Conservation (phyloP, 2,797 vertebrate species). For the Tokudaia tokunoshimensis region DNA sequence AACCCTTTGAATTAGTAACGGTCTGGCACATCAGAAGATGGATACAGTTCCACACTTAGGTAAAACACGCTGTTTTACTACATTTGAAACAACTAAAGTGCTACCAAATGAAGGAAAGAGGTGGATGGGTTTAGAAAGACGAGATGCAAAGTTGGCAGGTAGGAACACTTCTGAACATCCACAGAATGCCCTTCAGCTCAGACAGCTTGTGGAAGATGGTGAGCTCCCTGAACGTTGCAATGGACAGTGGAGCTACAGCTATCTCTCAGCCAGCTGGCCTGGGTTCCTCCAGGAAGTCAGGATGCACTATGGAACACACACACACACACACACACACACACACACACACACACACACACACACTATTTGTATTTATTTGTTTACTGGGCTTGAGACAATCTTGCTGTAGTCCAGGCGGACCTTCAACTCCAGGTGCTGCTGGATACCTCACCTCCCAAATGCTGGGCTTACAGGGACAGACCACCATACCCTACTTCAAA, state of each 20-base stretch:
- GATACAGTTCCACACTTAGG: constrained; percentile 41
- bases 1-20: constrained; percentile 52
- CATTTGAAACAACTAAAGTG: constrained; percentile 49
- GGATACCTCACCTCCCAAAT: background rate
- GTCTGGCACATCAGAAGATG: constrained; percentile 4
- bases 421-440: background rate
- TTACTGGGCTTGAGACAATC: background rate
- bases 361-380: background rate
- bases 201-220: background rate
- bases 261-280: background rate
- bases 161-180: background rate
- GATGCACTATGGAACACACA: background rate
- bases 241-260: background rate
- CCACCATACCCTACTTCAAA: background rate
- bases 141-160: background rate
- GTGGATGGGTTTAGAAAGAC: background rate
- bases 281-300: background rate
- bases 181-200: background rate
- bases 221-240: background rate
- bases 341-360: background rate
- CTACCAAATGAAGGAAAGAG: background rate
- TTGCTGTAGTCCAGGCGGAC: background rate
- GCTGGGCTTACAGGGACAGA: too few species aligned
- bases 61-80: background rate
- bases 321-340: background rate